These are phyloP conservation scores for Microcebus ravelobensis DNA, from an alignment of 2,113 vertebrate genomes.

Conservation along the genomic window DNA sequence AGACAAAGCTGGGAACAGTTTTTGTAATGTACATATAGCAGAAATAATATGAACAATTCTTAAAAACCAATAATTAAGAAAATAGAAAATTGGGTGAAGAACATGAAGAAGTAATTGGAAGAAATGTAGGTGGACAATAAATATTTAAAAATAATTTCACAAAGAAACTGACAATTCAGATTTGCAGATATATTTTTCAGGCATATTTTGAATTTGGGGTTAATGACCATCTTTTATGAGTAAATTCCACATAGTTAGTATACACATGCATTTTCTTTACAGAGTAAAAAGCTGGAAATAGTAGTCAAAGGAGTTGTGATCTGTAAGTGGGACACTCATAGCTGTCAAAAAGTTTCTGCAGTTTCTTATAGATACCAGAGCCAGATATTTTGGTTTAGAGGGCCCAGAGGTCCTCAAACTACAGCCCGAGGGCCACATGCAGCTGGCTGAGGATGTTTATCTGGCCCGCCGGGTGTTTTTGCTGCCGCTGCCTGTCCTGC, in stretches of 20 bases:
- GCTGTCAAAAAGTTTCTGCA: neutral
- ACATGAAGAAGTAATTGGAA: neutral
- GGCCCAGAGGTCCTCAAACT: too few species aligned
- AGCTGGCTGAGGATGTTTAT: too few species aligned
- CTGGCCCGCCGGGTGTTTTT: too few species aligned
- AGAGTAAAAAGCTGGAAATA: neutral
- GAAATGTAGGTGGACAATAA: neutral
- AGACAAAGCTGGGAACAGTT: neutral
- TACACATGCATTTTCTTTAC: neutral
- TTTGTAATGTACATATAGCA: neutral
- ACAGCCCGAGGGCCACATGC: too few species aligned
- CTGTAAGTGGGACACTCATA: neutral
- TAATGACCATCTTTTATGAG: slow-evolving; percentile 10
- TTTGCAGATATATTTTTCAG: neutral
- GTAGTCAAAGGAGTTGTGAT: neutral
- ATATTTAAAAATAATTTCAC: neutral
- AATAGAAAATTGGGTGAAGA: neutral
- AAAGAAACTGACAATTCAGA: neutral
- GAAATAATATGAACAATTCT: neutral
- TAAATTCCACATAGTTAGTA: slow-evolving; percentile 14
- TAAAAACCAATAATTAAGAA: slow-evolving; percentile 24
- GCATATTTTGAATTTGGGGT: neutral
- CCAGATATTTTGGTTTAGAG: neutral
- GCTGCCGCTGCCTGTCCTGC: too few species aligned
- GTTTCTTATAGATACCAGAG: neutral